Conservation (phyloP, 2,888 invertebrate species). For the Dynastes grantii region DNA sequence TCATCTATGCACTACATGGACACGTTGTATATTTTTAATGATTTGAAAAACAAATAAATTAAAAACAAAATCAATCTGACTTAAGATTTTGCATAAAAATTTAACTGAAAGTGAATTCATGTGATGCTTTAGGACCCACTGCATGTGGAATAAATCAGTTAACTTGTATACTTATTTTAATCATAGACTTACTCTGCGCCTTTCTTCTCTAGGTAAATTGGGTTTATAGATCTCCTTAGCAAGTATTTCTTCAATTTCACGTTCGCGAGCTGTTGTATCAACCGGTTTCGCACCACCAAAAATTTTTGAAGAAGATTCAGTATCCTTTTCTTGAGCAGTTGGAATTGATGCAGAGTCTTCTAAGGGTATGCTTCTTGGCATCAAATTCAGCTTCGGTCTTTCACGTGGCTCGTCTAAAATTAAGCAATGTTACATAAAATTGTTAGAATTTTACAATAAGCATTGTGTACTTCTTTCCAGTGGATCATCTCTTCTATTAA, state of each 20-base stretch:
- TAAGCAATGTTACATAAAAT: neutral
- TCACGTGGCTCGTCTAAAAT: constrained; percentile 74
- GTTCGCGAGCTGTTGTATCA: constrained; percentile 91
- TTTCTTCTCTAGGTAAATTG: constrained; percentile 59
- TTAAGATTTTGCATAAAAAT: no score
- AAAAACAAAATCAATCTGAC: no score
- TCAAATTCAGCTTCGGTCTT: constrained; percentile 85
- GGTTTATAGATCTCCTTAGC: constrained; percentile 72
- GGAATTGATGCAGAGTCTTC: constrained; percentile 69
- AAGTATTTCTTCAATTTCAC: constrained; percentile 92
- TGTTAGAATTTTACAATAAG: neutral
- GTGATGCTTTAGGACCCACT: no score
- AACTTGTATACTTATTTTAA: neutral
- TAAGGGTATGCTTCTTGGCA: constrained; percentile 85
- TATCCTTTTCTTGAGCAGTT: constrained; percentile 60
- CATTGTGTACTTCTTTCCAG: constrained; percentile 47
- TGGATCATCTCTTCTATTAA: constrained; percentile 56
- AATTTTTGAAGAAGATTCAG: constrained; percentile 75
- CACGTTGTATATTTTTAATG: no score
- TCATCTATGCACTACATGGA: no score
- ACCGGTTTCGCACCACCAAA: constrained; percentile 97
- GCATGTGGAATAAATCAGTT: no score
- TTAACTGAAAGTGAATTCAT: no score
- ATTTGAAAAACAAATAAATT: no score
- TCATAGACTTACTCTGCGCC: constrained; percentile 57